Conservation (phyloP, 2,113 vertebrate genomes). For the Carettochelys insculpta region DNA sequence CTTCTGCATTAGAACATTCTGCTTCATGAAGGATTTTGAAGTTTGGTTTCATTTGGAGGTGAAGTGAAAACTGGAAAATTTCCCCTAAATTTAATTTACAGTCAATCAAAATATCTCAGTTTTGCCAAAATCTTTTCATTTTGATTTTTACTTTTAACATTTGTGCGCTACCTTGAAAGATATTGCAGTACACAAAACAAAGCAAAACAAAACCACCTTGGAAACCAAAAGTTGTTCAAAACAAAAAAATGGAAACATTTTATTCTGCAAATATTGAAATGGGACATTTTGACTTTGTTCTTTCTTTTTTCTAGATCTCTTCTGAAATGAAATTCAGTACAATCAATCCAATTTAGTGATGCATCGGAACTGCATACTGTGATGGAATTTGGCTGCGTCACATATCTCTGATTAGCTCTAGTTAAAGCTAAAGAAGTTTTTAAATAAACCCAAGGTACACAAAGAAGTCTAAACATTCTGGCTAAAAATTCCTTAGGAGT, state of each 20-base stretch:
- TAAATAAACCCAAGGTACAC: background rate
- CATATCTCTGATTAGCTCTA: background rate
- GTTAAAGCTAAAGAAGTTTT: background rate
- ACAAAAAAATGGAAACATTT: background rate
- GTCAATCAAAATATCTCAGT: background rate
- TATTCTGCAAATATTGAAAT: background rate
- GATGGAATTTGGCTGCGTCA: background rate
- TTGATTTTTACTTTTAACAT: background rate
- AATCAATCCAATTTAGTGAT: background rate
- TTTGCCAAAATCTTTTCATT: background rate
- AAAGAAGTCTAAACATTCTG: background rate
- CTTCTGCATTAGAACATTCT: background rate
- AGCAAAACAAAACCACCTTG: background rate
- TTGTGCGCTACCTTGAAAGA: accelerated
- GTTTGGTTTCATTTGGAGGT: background rate
- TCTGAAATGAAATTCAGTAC: background rate
- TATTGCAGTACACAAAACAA: background rate
- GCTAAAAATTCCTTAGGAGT: background rate
- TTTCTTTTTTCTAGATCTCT: background rate
- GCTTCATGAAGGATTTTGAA: background rate
- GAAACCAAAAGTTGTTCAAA: background rate
- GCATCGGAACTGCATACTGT: background rate
- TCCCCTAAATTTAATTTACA: background rate
- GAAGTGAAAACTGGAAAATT: background rate
- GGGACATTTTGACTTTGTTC: background rate